Percentiles rank a stretch among this genome's conserved stretches.
Conservation (phyloP, 2,797 vertebrate genomes). For the Fistularia commersonii region DNA sequence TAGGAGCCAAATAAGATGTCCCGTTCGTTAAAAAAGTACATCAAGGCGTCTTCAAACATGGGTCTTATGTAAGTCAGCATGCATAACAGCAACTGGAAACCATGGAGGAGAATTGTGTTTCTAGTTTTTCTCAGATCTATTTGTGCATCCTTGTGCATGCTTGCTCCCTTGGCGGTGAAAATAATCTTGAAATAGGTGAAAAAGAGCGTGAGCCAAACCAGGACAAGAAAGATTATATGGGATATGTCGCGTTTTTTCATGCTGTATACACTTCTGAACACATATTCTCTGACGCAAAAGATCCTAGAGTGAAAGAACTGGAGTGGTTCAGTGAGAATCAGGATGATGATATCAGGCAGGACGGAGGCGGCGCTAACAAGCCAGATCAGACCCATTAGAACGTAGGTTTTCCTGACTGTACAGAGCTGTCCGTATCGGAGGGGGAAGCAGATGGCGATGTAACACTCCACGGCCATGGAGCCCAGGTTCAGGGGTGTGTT, state of each 20-base stretch:
- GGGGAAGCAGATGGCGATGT: conserved; percentile 70
- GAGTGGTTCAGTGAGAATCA: conserved; percentile 36
- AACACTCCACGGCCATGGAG: conserved; percentile 73
- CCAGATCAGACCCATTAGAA: conserved; percentile 65
- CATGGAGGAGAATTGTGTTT: conserved; percentile 65
- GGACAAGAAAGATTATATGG: conserved; percentile 41
- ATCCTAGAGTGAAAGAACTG: conserved; percentile 41
- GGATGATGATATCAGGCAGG: conserved; percentile 60
- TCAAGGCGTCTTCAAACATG: conserved; percentile 8
- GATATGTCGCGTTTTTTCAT: conserved; percentile 41
- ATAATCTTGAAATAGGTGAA: conserved; percentile 68
- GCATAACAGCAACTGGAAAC: conserved; percentile 55
- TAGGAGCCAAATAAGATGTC: conserved; percentile 44
- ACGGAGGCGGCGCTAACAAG: conserved; percentile 40
- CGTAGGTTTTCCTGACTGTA: conserved; percentile 52
- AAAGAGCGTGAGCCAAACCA: conserved; percentile 65
- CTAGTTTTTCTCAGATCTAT: conserved; percentile 54
- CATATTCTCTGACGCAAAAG: conserved; percentile 49
- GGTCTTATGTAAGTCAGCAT: conserved; percentile 42
- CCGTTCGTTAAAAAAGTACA: conserved; percentile 21
- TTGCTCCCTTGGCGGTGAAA: conserved; percentile 51
- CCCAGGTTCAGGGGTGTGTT: conserved; percentile 76
- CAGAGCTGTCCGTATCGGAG: conserved; percentile 67
- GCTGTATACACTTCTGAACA: conserved; percentile 41
- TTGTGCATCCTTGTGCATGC: too few species aligned